Base-by-base conservation (phyloP, 2,113 vertebrate genomes). In the Sinocyclocheilus anshuiensis region DNA sequence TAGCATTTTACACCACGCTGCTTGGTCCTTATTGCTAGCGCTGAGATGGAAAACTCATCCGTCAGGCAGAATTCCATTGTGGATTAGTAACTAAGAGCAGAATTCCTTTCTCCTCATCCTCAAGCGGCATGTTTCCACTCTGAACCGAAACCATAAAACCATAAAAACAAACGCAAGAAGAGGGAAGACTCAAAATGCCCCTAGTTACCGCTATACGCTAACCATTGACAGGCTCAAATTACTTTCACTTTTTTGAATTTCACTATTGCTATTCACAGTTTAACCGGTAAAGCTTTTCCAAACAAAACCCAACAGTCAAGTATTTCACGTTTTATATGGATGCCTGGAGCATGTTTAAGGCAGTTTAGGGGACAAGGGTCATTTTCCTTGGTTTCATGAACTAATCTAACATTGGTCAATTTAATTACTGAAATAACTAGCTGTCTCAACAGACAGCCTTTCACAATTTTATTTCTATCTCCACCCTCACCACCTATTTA, bases 51-150 rank as follows among this genome's bases (percentile, higher is more conserved):
- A 84, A 86, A 88, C 88, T 33, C 3, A 88, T 84, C 87, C 88
- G 59, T 84, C 84, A 61, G 85, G 84, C 85, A 88, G 79, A 92
- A 94, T 94, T 95, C 94, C 88, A 39, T 29, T 84, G 88, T 93
- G 94, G 94, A 94, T 95, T 95, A 95, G 91, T 87, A 86, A 89
- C 92, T 94, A 90, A 94, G 90, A 89, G 84, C 88, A 86, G 82
- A 92, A 93, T 93, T 90, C 90, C 92, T 84, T 76, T 53, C 39
- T 89, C 87, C 63, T 84, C 71, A 77, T 76, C 74, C 20, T 42
- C 24, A 24, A 18, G 26, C n/a, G 77, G 76, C 88, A 81, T 84
- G 84, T 90, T 92, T 89, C 80, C 69, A 85, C 83, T 89, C 10
- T 26, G 36, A 42, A 42, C 53, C 82, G 85, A 84, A 77, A 88